These are phyloP conservation scores for Osmerus mordax DNA, from an alignment of 2,113 vertebrate genomes.

Conservation along the genomic window DNA sequence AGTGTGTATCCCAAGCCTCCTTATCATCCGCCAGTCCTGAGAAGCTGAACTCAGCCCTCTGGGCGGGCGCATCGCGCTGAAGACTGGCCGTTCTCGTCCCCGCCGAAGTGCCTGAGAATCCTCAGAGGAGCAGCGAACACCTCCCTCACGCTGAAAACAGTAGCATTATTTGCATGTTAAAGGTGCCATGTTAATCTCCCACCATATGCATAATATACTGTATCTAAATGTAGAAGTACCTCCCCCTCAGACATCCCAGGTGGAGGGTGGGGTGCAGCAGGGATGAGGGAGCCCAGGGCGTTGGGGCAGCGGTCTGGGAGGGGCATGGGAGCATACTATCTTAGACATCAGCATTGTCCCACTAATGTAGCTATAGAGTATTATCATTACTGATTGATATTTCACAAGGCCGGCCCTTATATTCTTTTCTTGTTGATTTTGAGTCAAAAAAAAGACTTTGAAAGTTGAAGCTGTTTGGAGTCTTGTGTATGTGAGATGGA, in stretches of 20 bases:
- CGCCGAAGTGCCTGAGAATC: conserved; percentile 44
- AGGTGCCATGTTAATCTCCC: conserved; percentile 48
- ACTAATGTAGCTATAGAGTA: conserved; percentile 29
- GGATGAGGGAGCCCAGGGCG: too few relatives aligned
- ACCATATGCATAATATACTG: conserved; percentile 12
- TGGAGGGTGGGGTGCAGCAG: too few relatives aligned
- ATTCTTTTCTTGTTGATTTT: conserved; percentile 24
- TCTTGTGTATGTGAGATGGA: neutral
- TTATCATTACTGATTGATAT: conserved; percentile 29
- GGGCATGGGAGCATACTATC: conserved; percentile 27
- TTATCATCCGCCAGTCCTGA: conserved; percentile 26
- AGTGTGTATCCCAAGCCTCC: conserved; percentile 23
- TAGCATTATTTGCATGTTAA: conserved; percentile 60
- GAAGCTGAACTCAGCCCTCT: too few relatives aligned
- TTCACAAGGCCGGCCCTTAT: conserved; percentile 68
- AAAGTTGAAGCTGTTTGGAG: conserved; percentile 3
- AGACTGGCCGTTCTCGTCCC: neutral
- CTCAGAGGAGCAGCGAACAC: neutral
- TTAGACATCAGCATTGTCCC: conserved; percentile 29
- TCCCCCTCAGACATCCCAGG: neutral
- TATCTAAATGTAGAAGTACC: neutral
- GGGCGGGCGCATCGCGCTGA: too few relatives aligned
- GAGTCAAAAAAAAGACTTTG: neutral
- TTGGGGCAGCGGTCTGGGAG: conserved; percentile 8
- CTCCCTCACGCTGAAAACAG: conserved; percentile 7